phyloP scores from a whole-genome alignment of 2,797 vertebrate genomes.

The Melanogrammus aeglefinus region DNA sequence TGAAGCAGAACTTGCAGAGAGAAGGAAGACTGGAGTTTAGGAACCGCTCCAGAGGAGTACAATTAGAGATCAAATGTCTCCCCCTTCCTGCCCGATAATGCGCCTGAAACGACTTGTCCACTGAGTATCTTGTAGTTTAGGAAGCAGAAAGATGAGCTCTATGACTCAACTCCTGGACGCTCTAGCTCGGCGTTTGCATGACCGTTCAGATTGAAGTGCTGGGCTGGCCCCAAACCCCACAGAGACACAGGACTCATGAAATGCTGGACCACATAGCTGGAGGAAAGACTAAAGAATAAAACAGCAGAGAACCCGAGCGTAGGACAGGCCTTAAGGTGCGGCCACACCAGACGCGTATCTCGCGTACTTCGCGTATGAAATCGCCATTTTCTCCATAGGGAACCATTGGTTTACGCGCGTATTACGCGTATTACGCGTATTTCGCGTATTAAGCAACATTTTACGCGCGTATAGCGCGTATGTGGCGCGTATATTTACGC shows the following conservation, averaged over 20 bases:
- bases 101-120: not conserved
- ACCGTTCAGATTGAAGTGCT: not conserved
- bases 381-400: too few species aligned
- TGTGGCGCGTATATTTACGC: too few species aligned
- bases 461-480: too few species aligned
- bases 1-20: conserved; percentile 8
- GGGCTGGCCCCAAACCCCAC: not conserved
- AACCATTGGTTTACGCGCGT: too few species aligned
- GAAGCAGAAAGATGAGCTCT: not conserved
- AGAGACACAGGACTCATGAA: not conserved
- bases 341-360: too few species aligned
- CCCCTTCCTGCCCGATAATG: conserved; percentile 7
- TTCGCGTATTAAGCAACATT: too few species aligned
- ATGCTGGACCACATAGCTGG: too few species aligned
- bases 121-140: not conserved
- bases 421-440: too few species aligned
- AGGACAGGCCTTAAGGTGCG: conserved; percentile 12
- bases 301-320: conserved; percentile 19
- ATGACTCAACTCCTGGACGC: not conserved
- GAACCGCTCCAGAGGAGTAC: conserved; percentile 42
- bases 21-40: not conserved
- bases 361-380: too few species aligned
- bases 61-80: conserved; percentile 52
- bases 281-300: not conserved
- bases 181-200: not conserved